Conservation (phyloP, 2,113 vertebrate genomes). For the Phalacrocorax brasilianus region DNA sequence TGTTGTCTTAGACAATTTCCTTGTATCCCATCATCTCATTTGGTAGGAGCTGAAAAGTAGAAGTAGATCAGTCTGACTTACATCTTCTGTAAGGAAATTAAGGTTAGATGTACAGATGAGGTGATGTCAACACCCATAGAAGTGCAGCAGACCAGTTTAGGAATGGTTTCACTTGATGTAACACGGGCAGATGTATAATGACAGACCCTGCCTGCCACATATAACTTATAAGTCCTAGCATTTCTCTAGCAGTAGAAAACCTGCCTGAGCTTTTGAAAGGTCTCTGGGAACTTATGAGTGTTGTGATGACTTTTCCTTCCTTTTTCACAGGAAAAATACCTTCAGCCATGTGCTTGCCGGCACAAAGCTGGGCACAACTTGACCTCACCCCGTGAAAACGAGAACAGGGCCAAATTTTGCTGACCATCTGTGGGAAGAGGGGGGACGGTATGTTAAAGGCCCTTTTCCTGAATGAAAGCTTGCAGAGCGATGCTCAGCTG, state of each 20-base stretch:
- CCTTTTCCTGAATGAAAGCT: neutral
- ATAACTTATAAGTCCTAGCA: neutral
- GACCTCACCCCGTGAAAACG: neutral
- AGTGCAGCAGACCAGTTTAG: neutral
- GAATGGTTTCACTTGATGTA: neutral
- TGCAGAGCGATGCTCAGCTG: neutral
- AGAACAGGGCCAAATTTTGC: neutral
- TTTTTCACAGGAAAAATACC: neutral
- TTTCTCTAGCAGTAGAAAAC: neutral
- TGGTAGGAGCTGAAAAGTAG: neutral
- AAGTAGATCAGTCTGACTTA: neutral
- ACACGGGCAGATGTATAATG: no score
- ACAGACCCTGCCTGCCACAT: neutral
- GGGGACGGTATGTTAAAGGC: fast-evolving
- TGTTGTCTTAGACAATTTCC: neutral
- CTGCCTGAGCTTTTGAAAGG: neutral
- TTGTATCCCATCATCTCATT: neutral
- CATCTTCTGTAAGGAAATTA: neutral
- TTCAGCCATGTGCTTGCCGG: neutral
- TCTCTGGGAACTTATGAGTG: neutral
- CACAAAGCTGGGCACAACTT: neutral
- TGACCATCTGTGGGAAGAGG: neutral
- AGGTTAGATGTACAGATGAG: neutral
- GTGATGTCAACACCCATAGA: fast-evolving
- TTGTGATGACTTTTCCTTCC: neutral